Conservation (phyloP, 64 coral and sea anemone genomes). For the Porites australiensis region DNA sequence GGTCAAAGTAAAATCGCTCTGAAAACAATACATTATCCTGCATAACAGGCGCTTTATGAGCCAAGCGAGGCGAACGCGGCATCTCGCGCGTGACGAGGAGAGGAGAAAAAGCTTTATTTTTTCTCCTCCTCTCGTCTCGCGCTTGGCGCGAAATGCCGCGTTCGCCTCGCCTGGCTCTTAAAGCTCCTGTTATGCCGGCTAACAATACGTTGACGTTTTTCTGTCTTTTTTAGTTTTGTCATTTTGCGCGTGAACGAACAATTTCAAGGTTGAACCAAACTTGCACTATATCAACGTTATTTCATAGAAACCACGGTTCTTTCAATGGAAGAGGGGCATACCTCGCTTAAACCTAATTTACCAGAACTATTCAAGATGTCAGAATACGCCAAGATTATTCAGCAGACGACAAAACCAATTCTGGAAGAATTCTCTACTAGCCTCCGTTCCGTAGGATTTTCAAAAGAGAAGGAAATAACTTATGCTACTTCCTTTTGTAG, state of each 20-base stretch:
- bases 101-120: too few species aligned
- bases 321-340: neutral
- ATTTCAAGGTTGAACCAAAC: too few species aligned
- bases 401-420: constrained; percentile 57
- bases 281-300: neutral
- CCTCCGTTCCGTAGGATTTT: neutral
- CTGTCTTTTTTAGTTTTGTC: neutral
- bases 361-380: constrained; percentile 56
- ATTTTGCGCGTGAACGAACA: neutral
- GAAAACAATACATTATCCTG: too few species aligned
- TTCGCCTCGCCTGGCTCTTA: too few species aligned
- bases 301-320: constrained; percentile 21
- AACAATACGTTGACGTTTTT: neutral
- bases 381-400: constrained; percentile 17
- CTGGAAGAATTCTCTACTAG: constrained; percentile 31
- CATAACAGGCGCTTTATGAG: too few species aligned
- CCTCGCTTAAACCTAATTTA: neutral
- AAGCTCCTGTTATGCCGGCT: too few species aligned
- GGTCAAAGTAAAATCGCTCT: too few species aligned
- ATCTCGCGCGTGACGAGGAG: too few species aligned
- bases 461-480: constrained; percentile 1
- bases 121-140: too few species aligned
- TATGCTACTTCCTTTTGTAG: constrained; percentile 80
- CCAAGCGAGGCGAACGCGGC: too few species aligned
- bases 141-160: too few species aligned